phyloP scores from a whole-genome alignment of 2,888 invertebrate species.

The Dasypolia templi region DNA sequence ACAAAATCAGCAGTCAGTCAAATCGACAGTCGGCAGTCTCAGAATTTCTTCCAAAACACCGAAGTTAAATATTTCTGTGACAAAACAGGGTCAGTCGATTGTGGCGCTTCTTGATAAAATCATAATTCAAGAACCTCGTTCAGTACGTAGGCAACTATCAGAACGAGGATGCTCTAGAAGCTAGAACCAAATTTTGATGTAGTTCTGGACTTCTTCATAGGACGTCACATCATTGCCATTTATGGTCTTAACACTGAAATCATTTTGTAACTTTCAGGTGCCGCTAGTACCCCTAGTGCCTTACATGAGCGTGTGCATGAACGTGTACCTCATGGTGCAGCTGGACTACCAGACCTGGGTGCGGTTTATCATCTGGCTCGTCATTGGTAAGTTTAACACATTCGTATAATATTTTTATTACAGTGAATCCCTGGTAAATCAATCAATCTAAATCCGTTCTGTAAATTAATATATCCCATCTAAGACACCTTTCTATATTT shows the following conservation, averaged over 20 bases:
- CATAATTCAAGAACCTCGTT: neutral
- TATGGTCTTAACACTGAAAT: too few relatives aligned
- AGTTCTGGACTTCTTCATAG: neutral
- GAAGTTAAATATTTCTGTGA: neutral
- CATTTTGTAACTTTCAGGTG: constrained; percentile 85
- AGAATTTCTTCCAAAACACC: too few relatives aligned
- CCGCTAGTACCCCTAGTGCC: constrained; percentile 96
- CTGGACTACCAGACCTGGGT: constrained; percentile 96
- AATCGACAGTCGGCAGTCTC: too few relatives aligned
- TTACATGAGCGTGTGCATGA: constrained; percentile 95
- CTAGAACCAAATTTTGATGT: neutral
- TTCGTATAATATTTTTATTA: neutral
- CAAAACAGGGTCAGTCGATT: too few relatives aligned
- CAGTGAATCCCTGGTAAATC: neutral
- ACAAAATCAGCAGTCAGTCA: too few relatives aligned
- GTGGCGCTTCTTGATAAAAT: neutral
- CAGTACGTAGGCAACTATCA: neutral
- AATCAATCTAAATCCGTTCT: too few relatives aligned
- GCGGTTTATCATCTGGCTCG: constrained; percentile 96
- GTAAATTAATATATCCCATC: too few relatives aligned
- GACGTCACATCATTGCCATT: neutral
- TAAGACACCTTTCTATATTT: too few relatives aligned
- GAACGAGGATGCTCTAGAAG: neutral
- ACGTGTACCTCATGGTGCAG: constrained; percentile 97
- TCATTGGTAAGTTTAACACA: constrained; percentile 91